Base-by-base conservation (phyloP, 2,888 invertebrate genomes). In the Harpalus rubripes region DNA sequence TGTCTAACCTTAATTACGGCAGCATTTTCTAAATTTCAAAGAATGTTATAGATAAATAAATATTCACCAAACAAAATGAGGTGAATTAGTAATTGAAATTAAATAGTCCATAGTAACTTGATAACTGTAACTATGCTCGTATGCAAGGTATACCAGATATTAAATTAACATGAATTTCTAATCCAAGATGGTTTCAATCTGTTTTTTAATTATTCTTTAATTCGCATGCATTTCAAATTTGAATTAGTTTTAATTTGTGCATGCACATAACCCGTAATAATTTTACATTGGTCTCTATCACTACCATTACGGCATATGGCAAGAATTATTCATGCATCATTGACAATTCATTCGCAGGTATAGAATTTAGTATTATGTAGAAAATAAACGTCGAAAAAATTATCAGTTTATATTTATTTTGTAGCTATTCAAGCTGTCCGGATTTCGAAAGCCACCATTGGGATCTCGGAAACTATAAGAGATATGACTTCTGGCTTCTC, bases 31-130 rank as follows among this genome's bases (percentile, higher is more conserved):
- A 32, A 32, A 26, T 32, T 65, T 32, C 12, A 26, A 7, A 65
- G 32, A 65, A 65, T 65, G 65, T 65, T 65, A 26, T 65, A 65
- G 65, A 65, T 32, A 65, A 32, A n/a, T 65, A 26, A 32, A 61
- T 22, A 16, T 61, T 61, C 65, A 32, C n/a, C 22, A 22, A 65
- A 26, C 10, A 65, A 32, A 32, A 65, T 10, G 61, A 18, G 16
- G 18, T 61, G 61, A 61, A 61, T 61, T 61, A 61, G 22, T 61
- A 65, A 39, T n/a, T 65, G 32, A 32, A 65, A 65, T 26, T 26
- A 65, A 65, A 5, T 32, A 12, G 3, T 32, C 15, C 61, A 61
- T 22, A n/a, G n/a, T 26, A 22, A 22, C 10, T 65, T 65, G 26
- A 65, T 22, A 22, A 22, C 22, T 22, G 22, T 22, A 22, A 3